These are phyloP conservation scores for Rhynchomys soricoides DNA, from an alignment of 2,113 vertebrate genomes.

Conservation along the genomic window DNA sequence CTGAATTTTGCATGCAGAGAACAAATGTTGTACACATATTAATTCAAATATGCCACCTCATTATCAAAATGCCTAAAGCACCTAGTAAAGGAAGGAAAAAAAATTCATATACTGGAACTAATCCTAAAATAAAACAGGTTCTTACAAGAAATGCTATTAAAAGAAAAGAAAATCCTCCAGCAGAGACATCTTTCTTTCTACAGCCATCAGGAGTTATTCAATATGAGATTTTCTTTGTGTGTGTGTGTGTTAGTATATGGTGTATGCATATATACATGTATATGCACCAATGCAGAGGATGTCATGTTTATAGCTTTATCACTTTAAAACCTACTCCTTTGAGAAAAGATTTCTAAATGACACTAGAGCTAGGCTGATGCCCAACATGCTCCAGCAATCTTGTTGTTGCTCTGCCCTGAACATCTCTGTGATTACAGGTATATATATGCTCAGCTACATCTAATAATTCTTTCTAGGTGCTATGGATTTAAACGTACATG, in stretches of 20 bases:
- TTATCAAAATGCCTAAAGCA: background rate
- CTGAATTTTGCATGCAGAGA: constrained; percentile 22
- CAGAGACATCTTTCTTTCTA: background rate
- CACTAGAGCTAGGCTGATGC: background rate
- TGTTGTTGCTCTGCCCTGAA: background rate
- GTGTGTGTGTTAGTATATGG: background rate
- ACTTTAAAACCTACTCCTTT: background rate
- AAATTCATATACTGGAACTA: background rate
- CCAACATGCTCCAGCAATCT: too few relatives aligned
- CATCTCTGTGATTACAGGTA: background rate
- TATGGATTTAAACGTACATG: background rate
- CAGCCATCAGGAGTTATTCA: background rate
- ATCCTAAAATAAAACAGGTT: background rate
- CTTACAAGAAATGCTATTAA: background rate
- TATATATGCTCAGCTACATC: too few relatives aligned
- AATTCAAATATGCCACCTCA: background rate
- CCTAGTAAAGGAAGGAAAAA: background rate
- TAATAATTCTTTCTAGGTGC: background rate
- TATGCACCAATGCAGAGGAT: background rate
- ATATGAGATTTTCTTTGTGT: background rate
- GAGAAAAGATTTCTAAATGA: background rate
- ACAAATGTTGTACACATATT: background rate
- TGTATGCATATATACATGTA: background rate
- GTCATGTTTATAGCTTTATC: background rate
- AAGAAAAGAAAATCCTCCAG: background rate